These are phyloP conservation scores for Mirza zaza DNA, from an alignment of 2,113 vertebrate genomes.

Conservation along the genomic window DNA sequence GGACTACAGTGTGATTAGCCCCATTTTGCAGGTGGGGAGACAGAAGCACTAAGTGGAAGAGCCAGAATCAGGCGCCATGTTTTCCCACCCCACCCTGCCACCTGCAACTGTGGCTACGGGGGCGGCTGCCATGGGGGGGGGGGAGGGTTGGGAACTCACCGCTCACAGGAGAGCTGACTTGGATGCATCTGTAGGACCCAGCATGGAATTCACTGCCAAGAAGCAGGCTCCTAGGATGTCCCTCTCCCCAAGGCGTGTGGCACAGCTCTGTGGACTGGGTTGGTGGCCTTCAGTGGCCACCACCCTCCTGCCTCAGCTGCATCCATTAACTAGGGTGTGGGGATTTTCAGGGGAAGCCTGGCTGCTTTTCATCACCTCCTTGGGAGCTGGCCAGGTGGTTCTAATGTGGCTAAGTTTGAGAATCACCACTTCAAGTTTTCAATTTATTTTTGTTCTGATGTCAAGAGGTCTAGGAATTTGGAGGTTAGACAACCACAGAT, in stretches of 20 bases:
- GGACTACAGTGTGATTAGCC: accelerated
- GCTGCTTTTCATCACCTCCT: not conserved
- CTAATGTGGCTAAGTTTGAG: not conserved
- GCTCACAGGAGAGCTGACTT: not conserved
- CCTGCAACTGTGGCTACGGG: not conserved
- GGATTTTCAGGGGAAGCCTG: not conserved
- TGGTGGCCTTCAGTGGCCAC: not conserved
- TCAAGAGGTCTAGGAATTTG: not conserved
- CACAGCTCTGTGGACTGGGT: accelerated
- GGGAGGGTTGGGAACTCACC: not conserved
- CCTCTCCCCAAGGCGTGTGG: accelerated
- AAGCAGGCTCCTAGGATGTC: not conserved
- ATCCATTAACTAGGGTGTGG: not conserved
- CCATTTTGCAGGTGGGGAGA: not conserved
- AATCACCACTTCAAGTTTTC: not conserved
- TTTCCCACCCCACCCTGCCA: not conserved
- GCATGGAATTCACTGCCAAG: not conserved
- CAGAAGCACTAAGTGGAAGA: not conserved
- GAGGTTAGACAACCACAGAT: not conserved
- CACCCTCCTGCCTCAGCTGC: not conserved
- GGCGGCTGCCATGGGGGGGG: accelerated
- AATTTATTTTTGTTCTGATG: not conserved
- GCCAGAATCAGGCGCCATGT: not conserved
- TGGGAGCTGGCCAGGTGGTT: not conserved
- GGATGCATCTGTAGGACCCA: too few species aligned